These are phyloP conservation scores for Scopus umbretta DNA, from an alignment of 2,113 vertebrate genomes.

Conservation along the genomic window DNA sequence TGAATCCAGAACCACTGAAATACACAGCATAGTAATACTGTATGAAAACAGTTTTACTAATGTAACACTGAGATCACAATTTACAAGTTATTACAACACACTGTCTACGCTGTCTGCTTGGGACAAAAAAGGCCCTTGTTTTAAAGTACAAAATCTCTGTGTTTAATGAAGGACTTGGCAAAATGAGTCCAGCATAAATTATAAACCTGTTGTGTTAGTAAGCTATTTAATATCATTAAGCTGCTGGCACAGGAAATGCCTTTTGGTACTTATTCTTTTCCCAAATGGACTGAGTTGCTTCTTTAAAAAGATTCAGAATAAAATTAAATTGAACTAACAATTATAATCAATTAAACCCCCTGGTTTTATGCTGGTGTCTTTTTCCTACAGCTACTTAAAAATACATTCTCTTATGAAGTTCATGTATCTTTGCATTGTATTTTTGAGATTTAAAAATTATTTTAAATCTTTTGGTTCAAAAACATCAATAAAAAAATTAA, in stretches of 20 bases:
- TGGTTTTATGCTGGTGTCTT: neutral
- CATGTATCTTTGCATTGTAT: too few species aligned
- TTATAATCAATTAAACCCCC: neutral
- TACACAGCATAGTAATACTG: too few species aligned
- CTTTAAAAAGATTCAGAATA: neutral
- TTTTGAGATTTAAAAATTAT: neutral
- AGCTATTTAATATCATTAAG: neutral
- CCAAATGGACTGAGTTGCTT: neutral
- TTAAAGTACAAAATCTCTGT: neutral
- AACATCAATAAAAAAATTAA: neutral
- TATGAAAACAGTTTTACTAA: too few species aligned
- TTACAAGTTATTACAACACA: neutral
- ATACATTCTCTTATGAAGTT: neutral
- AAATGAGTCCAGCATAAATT: neutral
- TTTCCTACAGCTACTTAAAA: neutral
- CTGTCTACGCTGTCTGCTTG: neutral
- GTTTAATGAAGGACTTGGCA: neutral
- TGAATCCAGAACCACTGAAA: too few species aligned
- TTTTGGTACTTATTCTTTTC: neutral
- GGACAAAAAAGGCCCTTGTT: neutral
- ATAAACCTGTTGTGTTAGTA: neutral
- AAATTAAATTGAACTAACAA: neutral
- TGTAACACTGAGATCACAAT: neutral
- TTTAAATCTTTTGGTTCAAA: neutral
- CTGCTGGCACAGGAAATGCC: neutral